Conservation (phyloP, 2,888 invertebrate species). For the Tenthredo notha region DNA sequence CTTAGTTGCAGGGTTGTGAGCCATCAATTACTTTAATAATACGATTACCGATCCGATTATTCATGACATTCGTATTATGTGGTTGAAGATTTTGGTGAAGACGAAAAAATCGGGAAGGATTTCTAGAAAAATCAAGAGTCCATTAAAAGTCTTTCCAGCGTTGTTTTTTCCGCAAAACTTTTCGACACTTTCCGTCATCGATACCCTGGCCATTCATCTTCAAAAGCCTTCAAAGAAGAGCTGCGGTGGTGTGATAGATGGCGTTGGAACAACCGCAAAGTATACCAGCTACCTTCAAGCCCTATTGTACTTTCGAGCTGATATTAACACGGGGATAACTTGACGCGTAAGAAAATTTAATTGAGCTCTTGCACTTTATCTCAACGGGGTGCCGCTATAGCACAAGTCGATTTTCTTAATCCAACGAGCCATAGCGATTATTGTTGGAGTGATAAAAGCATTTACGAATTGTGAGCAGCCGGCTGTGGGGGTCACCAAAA, state of each 20-base stretch:
- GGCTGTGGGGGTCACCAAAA: neutral
- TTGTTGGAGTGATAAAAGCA: neutral
- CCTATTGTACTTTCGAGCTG: conserved; percentile 14
- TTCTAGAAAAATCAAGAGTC: neutral
- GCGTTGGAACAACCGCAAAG: conserved; percentile 1
- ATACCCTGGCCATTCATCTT: conserved; percentile 35
- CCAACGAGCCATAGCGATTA: neutral
- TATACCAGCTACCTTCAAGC: conserved; percentile 1
- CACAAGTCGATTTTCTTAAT: neutral
- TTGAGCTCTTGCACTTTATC: conserved; percentile 4
- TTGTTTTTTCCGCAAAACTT: neutral
- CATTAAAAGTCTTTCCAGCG: neutral
- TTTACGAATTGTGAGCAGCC: neutral
- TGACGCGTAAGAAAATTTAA: neutral
- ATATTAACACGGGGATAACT: conserved; percentile 17
- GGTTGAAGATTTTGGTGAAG: too few species aligned
- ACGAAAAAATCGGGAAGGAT: neutral
- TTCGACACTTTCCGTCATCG: conserved; percentile 25
- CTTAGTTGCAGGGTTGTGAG: too few species aligned
- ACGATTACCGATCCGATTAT: too few species aligned
- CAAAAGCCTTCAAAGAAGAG: neutral
- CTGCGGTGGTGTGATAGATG: neutral
- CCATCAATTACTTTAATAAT: too few species aligned
- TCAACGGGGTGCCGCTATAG: neutral
- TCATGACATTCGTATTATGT: too few species aligned